Base-by-base conservation (phyloP, 2,888 invertebrate species). In the Drosophila histrio region DNA sequence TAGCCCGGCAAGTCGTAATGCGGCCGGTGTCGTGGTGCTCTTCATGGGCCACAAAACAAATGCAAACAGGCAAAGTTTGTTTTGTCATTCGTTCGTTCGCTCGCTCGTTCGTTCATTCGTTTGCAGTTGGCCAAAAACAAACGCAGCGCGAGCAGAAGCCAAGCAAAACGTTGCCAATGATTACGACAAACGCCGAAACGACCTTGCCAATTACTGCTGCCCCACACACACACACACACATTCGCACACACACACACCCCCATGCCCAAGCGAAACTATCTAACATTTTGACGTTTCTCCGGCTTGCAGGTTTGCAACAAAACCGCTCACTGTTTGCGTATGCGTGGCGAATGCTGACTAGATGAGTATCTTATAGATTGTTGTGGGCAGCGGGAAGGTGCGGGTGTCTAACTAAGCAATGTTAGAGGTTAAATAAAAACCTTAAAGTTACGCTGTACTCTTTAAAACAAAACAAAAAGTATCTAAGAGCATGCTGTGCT, bases 161-260 rank as follows among this genome's bases (percentile, higher is more conserved):
- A 71, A 67, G 69, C 61, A 71, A 83, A 79, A 74, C 74, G 71
- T 79, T 72, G 73, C 73, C 82, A 79, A 80, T 75, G 87, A 85
- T 83, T 88, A 85, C 89, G 77, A 77, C 82, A 88, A 90, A 89
- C 89, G 90, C 79, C 80, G 90, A 69, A 90, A 90, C 90, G 90
- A 90, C 90, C 90, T 90, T 90, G 90, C 89, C 89, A 88, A 89
- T 89, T 85, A 88, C 89, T 73, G 81, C 39, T 84, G 74, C 49
- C 36, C 17, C 50, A 24, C 21, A 50, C 24, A 38, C 38, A 36
- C 34, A 41, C 11, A 28, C 19, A 39, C 43, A 41, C 26, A 41
- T 19, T 41, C 43, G 21, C 5, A 15, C 26, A 44, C 15, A 57
- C 17, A 52, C 47, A 61, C 54, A 34, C 56, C 44, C 53, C 56